Evolutionary conservation across 92 coral and sea anemone genomes (phyloP), one percentile per base, ranked within the genome.

Genomic region (Montipora capitata): DNA sequence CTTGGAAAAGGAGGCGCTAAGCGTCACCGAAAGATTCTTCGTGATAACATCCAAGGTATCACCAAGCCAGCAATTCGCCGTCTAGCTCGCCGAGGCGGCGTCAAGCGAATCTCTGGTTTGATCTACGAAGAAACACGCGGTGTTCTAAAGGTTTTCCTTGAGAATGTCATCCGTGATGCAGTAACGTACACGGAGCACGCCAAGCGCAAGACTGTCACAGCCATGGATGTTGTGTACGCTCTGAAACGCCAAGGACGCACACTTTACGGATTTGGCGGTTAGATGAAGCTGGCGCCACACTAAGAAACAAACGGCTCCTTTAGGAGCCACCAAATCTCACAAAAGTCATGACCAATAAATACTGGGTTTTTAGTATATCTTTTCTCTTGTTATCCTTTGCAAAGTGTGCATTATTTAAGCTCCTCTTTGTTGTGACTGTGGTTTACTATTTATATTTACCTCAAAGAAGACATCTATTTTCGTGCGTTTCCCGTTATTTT

Each of bases 131-230:
- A 96, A 93, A 96, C 99, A 73, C 99, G 99, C 67, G 99, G 97
- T 73, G 99, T 96, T 71, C 96, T 96, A 69, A 96, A 94, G 78
- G 98, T 96, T 70, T 96, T 96, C 98, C 95, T 96, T 43, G 99
- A 96, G 93, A 96, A 96, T 62, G 99, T 96, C n/a, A 96, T 96
- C 91, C 99, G 97, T 83, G 99, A 96, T 92, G 99, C 99, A 80
- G 97, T 96, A 66, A 96, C 99, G 62, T 96, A 94, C 94, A 91
- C 96, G 69, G 94, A 91, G 93, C 96, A 94, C 95, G 98, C 98
- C 85, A 94, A 89, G 88, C 88, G 97, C 78, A 94, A 94, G 96
- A 94, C 95, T 67, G 95, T 94, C 68, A 94, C 95, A 54, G 94
- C 98, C 88, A 94, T 94, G 96, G 96, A 94, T 35, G 98, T 94